A percentile compares a stretch with the other conserved stretches of the same genome.
Evolutionary conservation across 2,797 vertebrate species (phyloP).

Genomic region (Macropus fuliginosus): DNA sequence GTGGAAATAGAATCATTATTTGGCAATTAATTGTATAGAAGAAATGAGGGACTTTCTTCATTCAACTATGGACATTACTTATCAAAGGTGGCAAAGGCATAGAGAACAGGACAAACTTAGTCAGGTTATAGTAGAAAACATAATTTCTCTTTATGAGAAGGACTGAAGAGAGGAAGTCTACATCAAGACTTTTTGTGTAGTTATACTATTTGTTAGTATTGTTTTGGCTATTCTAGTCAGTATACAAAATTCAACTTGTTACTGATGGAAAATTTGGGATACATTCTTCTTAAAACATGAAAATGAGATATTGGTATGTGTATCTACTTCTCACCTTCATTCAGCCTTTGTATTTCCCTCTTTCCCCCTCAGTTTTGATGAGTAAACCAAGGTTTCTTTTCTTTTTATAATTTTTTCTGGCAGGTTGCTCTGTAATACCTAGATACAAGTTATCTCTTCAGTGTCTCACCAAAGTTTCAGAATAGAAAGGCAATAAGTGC

Average conservation of each 20-base stretch:
- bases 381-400: constrained; percentile 8
- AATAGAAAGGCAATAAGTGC: neutral
- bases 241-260: neutral
- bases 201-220: neutral
- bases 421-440: neutral
- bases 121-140: fast-evolving
- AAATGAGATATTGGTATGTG: neutral
- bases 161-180: too few relatives aligned
- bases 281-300: neutral
- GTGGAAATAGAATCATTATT: neutral
- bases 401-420: constrained; percentile 38
- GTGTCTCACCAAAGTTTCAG: neutral
- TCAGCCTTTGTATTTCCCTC: neutral
- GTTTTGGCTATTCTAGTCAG: neutral
- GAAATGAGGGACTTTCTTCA: neutral
- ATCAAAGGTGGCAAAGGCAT: neutral
- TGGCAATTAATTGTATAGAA: neutral
- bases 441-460: neutral
- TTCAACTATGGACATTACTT: neutral
- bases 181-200: neutral
- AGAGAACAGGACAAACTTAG: neutral
- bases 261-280: neutral
- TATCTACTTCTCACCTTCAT: neutral
- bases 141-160: neutral
- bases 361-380: neutral